These are phyloP conservation scores for Scophthalmus maximus DNA, from an alignment of 2,113 vertebrate genomes.

Conservation along the genomic window DNA sequence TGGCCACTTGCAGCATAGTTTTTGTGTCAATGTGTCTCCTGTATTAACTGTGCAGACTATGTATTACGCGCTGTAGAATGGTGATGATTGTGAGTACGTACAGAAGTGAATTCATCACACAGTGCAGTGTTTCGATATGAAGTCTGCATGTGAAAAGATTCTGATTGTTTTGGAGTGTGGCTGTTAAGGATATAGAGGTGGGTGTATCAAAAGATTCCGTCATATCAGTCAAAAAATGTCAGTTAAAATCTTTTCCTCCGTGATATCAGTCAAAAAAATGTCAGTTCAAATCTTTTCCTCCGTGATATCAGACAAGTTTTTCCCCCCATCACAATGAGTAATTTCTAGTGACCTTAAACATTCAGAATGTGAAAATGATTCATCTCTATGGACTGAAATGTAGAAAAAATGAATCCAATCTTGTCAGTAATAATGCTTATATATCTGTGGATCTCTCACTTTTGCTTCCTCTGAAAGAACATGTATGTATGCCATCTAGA, in stretches of 20 bases:
- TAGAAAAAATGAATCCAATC: too few species aligned
- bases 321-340: background rate
- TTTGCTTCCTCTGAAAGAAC: background rate
- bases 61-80: background rate
- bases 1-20: background rate
- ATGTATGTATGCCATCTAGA: background rate
- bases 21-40: background rate
- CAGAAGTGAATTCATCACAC: conserved; percentile 3
- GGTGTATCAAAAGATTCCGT: background rate
- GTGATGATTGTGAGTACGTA: background rate
- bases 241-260: background rate
- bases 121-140: background rate
- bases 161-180: background rate
- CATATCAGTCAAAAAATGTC: too few species aligned
- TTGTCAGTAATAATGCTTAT: background rate
- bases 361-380: background rate
- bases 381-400: background rate
- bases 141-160: background rate
- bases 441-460: background rate
- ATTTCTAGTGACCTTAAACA: background rate
- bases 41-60: background rate
- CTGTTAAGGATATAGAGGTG: background rate
- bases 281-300: too few species aligned
- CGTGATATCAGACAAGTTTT: too few species aligned
- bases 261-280: too few species aligned